Percentiles rank a stretch among this genome's conserved stretches.
These are phyloP conservation scores for Pampusana beccarii DNA, from an alignment of 2,113 vertebrate genomes.

Conservation along the genomic window DNA sequence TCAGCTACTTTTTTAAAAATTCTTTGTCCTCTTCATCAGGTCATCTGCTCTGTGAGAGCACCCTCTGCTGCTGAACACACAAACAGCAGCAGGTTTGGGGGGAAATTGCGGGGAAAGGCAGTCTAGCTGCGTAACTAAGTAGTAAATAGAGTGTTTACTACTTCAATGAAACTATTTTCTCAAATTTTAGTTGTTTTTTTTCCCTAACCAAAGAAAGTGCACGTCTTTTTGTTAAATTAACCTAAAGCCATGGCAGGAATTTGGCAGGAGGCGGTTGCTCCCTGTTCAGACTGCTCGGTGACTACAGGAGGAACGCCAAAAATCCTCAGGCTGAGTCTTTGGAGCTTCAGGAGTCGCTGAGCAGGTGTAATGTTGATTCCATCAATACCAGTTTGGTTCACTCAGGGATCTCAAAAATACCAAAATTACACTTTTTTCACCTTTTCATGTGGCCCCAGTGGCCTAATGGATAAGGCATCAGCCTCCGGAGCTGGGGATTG, in stretches of 20 bases:
- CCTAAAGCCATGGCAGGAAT: not conserved
- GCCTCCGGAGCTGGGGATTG: conserved; percentile 38
- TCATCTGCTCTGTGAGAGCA: not conserved
- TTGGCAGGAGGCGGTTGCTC: not conserved
- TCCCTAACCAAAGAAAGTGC: not conserved
- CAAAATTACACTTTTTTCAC: accelerated
- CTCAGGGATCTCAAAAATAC: not conserved
- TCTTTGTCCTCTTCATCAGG: not conserved
- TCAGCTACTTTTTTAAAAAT: not conserved
- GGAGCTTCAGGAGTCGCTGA: accelerated
- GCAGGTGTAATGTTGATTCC: not conserved
- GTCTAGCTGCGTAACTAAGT: accelerated
- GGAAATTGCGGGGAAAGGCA: not conserved
- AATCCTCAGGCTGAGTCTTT: too few species aligned
- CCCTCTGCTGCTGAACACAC: not conserved
- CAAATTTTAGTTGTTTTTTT: not conserved
- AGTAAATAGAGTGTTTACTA: not conserved
- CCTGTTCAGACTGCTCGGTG: too few species aligned
- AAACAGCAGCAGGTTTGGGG: not conserved
- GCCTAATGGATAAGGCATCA: conserved; percentile 56
- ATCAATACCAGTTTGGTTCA: accelerated
- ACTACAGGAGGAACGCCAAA: not conserved
- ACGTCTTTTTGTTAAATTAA: too few species aligned
- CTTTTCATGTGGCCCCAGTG: accelerated
- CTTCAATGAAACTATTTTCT: not conserved